A percentile compares a stretch with the other conserved stretches of the same genome.
phyloP scores from a whole-genome alignment of 1,140 invertebrate genomes.

The Panagrolaimus sp. region DNA sequence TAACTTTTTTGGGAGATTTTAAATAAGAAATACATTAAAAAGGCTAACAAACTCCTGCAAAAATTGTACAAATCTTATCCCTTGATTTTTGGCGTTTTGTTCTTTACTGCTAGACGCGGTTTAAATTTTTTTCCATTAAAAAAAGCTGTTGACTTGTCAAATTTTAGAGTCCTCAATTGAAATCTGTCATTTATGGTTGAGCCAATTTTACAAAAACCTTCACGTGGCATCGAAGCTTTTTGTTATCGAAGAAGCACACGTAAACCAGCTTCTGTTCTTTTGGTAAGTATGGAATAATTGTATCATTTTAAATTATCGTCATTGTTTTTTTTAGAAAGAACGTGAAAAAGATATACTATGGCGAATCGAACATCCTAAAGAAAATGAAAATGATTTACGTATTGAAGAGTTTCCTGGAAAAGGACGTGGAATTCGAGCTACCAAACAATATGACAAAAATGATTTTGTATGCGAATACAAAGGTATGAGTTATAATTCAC shows the following conservation, averaged over 20 bases:
- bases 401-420: neutral
- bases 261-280: neutral
- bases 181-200: too few relatives aligned
- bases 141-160: too few relatives aligned
- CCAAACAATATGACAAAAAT: slow-evolving; percentile 1
- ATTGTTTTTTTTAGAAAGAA: neutral
- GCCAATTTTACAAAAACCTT: too few relatives aligned
- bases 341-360: neutral
- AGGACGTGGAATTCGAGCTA: neutral
- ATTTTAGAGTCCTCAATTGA: too few relatives aligned
- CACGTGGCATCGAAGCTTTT: neutral
- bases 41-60: too few relatives aligned
- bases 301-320: neutral
- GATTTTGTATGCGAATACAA: slow-evolving; percentile 7
- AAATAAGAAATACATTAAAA: too few relatives aligned
- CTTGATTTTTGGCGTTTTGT: too few relatives aligned
- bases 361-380: slow-evolving; percentile 8
- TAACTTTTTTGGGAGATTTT: too few relatives aligned
- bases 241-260: neutral
- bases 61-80: too few relatives aligned
- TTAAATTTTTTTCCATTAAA: too few relatives aligned
- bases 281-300: neutral
- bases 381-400: neutral
- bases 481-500: neutral
- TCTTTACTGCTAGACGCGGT: too few relatives aligned